Conservation (phyloP, 2,113 vertebrate genomes). For the Urocolius indicus region DNA sequence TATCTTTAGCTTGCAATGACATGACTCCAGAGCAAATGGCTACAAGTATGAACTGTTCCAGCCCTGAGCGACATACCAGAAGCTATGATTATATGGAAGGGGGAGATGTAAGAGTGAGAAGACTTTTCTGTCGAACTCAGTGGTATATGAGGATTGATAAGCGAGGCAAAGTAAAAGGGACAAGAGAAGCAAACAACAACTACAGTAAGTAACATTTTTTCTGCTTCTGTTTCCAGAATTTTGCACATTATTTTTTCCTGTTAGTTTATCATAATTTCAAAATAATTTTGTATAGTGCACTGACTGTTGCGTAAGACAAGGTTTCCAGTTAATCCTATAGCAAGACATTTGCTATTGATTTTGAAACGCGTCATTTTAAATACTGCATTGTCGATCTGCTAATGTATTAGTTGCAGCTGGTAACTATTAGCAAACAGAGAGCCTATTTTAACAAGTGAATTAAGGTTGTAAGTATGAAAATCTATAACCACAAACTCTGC, state of each 20-base stretch:
- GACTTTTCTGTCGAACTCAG: constrained; percentile 96
- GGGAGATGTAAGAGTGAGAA: constrained; percentile 95
- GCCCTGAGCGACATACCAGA: constrained; percentile 93
- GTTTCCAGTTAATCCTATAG: constrained; percentile 27
- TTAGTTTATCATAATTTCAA: background rate
- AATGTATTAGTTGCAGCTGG: constrained; percentile 66
- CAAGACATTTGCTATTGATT: constrained; percentile 69
- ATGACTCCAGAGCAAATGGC: constrained; percentile 95
- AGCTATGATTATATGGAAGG: constrained; percentile 99
- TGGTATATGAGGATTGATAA: constrained; percentile 98
- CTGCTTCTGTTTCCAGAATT: background rate
- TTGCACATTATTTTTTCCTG: background rate
- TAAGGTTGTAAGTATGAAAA: constrained; percentile 60
- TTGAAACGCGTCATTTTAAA: constrained; percentile 69
- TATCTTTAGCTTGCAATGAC: constrained; percentile 92
- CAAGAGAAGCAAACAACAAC: constrained; percentile 93
- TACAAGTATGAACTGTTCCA: constrained; percentile 95
- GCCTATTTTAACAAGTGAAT: constrained; percentile 71
- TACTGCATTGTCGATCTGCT: constrained; percentile 61
- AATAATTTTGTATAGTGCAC: background rate
- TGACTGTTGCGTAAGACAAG: background rate
- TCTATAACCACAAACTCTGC: constrained; percentile 3
- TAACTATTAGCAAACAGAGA: constrained; percentile 70
- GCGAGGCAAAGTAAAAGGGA: constrained; percentile 92
- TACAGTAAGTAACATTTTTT: constrained; percentile 89